Base-by-base conservation (phyloP, 2,888 invertebrate genomes). In the Tineola bisselliella region DNA sequence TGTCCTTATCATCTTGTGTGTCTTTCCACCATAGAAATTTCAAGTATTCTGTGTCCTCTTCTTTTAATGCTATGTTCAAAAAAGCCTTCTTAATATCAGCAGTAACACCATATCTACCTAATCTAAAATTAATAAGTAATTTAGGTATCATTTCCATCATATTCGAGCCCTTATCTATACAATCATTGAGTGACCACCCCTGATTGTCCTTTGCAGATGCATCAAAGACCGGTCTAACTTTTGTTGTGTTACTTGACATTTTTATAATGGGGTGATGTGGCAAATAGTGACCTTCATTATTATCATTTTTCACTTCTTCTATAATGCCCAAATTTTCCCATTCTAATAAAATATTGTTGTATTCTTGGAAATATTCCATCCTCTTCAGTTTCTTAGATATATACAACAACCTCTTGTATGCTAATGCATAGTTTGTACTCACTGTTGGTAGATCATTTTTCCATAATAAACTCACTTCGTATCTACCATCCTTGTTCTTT, bases 31-130 rank as follows among this genome's bases (percentile, higher is more conserved):
- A 68, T 6, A 73, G 62, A 62, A 72, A 72, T 57, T 65, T 38
- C 0, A 71, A 61, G 61, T 63, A 70, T 59, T 71, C 64, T 44
- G 71, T 57, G 54, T 74, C 70, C 1, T 62, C 33, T 60, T 62
- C 30, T 8, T 62, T n/a, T 1, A 71, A 18, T 31, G 62, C 62
- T 12, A 72, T 69, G 64, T 69, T 69, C 13, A 69, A 61, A 62
- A 74, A 74, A 0, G 70, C 72, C 59, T 69, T 68, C 11, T 63
- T 31, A 4, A 74, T 72, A 62, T 71, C 69, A 8, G 69, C 61
- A 5, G 64, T 61, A 0, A 66, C 64, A 12, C 66, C 70, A 33
- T 68, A 62, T 44, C 61, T 64, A 38, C 61, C 19, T 11, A 56
- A 8, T 15, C 65, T 61, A 62, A 69, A 68, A 30, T 62, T 31